A percentile compares a stretch with the other conserved stretches of the same genome.
Conservation (phyloP, 2,797 vertebrate species). For the Hybognathus amarus region DNA sequence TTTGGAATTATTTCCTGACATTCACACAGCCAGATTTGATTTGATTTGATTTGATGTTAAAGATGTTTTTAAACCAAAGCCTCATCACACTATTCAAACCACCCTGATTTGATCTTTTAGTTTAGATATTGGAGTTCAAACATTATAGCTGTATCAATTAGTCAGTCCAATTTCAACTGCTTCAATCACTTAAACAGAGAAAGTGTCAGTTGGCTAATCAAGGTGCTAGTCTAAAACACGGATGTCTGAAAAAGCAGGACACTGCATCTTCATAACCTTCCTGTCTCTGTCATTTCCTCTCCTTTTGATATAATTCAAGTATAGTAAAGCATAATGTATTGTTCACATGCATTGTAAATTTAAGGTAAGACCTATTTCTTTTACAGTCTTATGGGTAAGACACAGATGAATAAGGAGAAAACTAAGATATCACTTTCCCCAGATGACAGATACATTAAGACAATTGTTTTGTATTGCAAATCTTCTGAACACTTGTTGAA, state of each 20-base stretch:
- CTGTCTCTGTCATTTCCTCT: constrained; percentile 23
- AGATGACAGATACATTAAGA: not conserved
- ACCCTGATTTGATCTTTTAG: not conserved
- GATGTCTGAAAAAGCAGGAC: not conserved
- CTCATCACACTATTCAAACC: not conserved
- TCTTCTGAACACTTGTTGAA: not conserved
- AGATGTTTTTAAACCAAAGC: not conserved
- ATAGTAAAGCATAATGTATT: not conserved
- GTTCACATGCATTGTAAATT: not conserved
- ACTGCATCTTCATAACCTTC: constrained; percentile 25
- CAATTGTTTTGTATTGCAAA: not conserved
- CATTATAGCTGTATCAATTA: not conserved
- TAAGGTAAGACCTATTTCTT: not conserved
- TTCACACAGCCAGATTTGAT: not conserved
- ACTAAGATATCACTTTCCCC: not conserved
- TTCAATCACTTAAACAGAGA: not conserved
- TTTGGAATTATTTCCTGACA: not conserved
- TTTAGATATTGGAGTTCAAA: not conserved
- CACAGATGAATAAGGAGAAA: not conserved
- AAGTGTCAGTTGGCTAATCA: not conserved
- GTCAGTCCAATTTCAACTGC: not conserved
- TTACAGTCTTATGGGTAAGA: too few relatives aligned
- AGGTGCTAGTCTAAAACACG: constrained; percentile 24
- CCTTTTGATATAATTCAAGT: not conserved
- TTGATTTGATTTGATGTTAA: not conserved